Base-by-base conservation (phyloP, 2,113 vertebrate genomes). In the Lepus timidus region DNA sequence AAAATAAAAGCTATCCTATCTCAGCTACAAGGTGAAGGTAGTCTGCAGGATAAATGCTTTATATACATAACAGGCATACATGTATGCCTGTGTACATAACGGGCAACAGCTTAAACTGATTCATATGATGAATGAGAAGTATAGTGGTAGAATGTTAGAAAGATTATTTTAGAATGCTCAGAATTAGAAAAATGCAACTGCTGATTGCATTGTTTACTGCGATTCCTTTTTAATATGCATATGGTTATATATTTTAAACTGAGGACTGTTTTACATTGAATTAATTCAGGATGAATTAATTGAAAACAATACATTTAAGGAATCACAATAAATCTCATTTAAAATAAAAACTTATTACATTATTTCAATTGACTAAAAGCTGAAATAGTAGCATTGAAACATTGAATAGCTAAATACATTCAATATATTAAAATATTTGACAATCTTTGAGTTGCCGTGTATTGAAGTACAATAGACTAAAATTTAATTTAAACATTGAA, bases 401-500 rank as follows among this genome's bases (percentile, higher is more conserved):
- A 44, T 44, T 44, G 44, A 44, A 44, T 95, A 85, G 8, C 3
- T 93, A 87, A 92, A 58, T 86, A 33, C 62, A 80, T 86, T 61
- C n/a, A 75, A 74, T 29, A 58, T 19, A 33, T 55, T 91, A 84
- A 95, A 90, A 87, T 64, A 61, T 73, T 74, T 89, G 49, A 5
- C 4, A 36, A 51, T 79, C 2, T 78, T 87, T 94, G 55, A 83
- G 23, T 67, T 4, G 9, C n/a, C 33, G 88, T n/a, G 14, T 79
- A 74, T 88, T 84, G 81, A 81, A 67, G 22, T 80, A 79, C 31
- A 96, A 25, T 39, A 85, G 22, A 88, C 0, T 61, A 58, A 95
- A 96, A 96, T 85, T 80, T 33, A 94, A 94, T 85, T 94, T 81
- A 89, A 91, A 33, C 31, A 58, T 94, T 74, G 11, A 91, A 33